Conservation (phyloP, 2,113 vertebrate genomes). For the Mobula birostris region DNA sequence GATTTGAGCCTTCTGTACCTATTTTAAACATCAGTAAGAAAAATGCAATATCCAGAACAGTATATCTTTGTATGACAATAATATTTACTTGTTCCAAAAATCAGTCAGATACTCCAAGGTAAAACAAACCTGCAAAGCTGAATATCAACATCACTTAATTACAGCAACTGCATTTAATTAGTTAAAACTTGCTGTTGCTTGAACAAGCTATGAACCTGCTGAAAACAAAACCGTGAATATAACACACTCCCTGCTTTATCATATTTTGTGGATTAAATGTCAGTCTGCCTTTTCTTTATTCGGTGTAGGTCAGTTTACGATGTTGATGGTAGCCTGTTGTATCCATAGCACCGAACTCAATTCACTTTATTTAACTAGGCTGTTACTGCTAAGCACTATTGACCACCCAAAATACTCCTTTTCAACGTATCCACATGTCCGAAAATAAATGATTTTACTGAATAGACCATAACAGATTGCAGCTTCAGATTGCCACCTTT, state of each 20-base stretch:
- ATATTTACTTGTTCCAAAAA: background rate
- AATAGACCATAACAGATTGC: background rate
- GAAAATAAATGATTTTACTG: background rate
- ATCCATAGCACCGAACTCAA: background rate
- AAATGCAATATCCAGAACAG: background rate
- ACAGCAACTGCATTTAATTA: background rate
- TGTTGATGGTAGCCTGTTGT: background rate
- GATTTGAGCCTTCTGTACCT: background rate
- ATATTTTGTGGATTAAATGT: background rate
- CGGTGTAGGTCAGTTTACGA: background rate
- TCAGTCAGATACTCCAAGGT: background rate
- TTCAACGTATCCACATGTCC: background rate
- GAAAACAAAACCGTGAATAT: background rate
- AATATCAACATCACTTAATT: background rate
- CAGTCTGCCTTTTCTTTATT: background rate
- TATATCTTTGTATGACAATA: background rate
- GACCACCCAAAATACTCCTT: background rate
- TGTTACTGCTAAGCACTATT: background rate
- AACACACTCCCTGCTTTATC: background rate
- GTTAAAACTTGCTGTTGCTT: background rate
- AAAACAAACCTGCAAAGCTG: background rate
- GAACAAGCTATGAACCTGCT: background rate
- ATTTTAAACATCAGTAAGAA: background rate
- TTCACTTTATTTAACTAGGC: background rate
- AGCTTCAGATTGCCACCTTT: slow-evolving; percentile 6